These are phyloP conservation scores for Crocuta crocuta DNA, from an alignment of 2,113 vertebrate genomes.

Conservation along the genomic window DNA sequence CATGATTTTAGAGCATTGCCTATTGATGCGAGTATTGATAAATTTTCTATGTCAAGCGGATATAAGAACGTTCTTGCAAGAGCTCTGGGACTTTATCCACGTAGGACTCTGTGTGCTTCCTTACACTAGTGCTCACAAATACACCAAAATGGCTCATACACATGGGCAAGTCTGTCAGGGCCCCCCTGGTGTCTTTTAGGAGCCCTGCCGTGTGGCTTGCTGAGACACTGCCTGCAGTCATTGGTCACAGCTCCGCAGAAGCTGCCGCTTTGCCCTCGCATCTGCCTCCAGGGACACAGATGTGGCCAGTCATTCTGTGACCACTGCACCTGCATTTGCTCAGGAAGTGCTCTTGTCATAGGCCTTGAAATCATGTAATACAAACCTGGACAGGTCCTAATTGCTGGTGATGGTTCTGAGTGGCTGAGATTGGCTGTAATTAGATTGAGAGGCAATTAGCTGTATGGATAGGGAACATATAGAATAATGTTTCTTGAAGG, in stretches of 20 bases:
- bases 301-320: constrained; percentile 52
- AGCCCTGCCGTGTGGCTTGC: accelerated
- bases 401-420: constrained; percentile 83
- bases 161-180: accelerated
- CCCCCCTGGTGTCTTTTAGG: not conserved
- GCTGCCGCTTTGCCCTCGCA: not conserved
- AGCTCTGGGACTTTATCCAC: not conserved
- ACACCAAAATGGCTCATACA: not conserved
- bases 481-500: constrained; percentile 56
- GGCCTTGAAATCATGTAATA: constrained; percentile 78
- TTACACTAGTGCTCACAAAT: not conserved
- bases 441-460: constrained; percentile 84
- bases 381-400: constrained; percentile 75
- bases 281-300: constrained; percentile 58
- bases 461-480: constrained; percentile 72
- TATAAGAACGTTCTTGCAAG: not conserved
- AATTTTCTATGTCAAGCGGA: not conserved
- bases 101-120: not conserved
- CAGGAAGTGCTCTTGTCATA: constrained; percentile 79
- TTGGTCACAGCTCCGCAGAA: constrained; percentile 44
- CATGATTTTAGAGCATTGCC: not conserved
- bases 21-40: not conserved
- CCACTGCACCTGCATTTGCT: constrained; percentile 81
- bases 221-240: constrained; percentile 47
- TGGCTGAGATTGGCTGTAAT: constrained; percentile 83